A percentile compares a stretch with the other conserved stretches of the same genome.
Evolutionary conservation across 1,140 invertebrate species (phyloP).

Genomic region (Macrosteles quadrilineatus): DNA sequence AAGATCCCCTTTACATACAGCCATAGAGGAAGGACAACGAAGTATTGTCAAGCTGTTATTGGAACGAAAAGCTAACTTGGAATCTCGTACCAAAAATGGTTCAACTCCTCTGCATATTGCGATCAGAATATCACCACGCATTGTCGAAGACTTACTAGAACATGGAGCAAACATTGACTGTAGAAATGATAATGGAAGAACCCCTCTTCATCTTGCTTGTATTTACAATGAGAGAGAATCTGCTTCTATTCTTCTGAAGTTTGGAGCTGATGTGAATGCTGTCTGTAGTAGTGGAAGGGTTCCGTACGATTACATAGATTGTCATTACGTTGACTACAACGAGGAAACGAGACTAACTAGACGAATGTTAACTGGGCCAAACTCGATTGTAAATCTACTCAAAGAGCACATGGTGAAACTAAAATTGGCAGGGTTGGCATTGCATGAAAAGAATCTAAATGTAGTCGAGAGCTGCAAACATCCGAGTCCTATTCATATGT

Average conservation of each 20-base stretch:
- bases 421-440: neutral
- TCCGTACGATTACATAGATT: slow-evolving; percentile 7
- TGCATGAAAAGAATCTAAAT: neutral
- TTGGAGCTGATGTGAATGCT: slow-evolving; percentile 10
- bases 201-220: slow-evolving; percentile 5
- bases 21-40: slow-evolving; percentile 1
- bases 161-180: neutral
- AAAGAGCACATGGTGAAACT: slow-evolving; percentile 1
- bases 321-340: slow-evolving; percentile 9
- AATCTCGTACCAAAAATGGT: neutral
- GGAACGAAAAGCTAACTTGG: neutral
- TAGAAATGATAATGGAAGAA: neutral
- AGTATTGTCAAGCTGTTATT: neutral
- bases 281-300: slow-evolving; percentile 1
- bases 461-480: too few species aligned
- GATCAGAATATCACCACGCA: neutral
- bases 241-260: neutral
- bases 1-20: slow-evolving; percentile 6
- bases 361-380: neutral
- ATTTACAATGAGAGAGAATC: neutral
- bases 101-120: slow-evolving; percentile 3
- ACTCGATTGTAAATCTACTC: neutral
- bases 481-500: neutral
- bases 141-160: neutral
- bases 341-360: neutral